phyloP scores from a whole-genome alignment of 2,797 vertebrate genomes.

The Muscicapa comitata region DNA sequence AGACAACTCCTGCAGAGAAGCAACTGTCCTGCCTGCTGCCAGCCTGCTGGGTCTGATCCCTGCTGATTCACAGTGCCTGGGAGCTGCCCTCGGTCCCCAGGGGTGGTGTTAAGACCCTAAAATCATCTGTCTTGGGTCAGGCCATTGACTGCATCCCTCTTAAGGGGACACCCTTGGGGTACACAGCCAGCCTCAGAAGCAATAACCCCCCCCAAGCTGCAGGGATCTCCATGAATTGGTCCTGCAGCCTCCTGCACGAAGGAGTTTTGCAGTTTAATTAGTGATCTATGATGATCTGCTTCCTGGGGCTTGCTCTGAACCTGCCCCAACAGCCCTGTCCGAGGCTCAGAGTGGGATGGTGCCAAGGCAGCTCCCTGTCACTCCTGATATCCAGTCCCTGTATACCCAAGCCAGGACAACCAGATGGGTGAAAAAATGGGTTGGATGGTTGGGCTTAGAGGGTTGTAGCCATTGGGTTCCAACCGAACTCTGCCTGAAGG shows the following conservation, averaged over 20 bases:
- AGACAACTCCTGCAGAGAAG: slow-evolving; percentile 15
- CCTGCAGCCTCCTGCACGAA: background rate
- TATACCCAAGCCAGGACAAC: background rate
- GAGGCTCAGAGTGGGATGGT: rapidly evolving
- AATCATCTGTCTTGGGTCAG: background rate
- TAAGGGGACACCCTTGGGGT: background rate
- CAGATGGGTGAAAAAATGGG: background rate
- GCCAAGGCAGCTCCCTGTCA: background rate
- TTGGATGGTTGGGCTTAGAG: background rate
- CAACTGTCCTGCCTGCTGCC: slow-evolving; percentile 5
- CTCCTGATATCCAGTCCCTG: background rate
- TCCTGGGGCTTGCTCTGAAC: background rate
- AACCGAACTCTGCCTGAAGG: background rate
- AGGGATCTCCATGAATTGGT: background rate
- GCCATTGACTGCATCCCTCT: background rate
- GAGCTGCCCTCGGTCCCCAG: background rate
- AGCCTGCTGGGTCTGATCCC: background rate
- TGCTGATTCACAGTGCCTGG: background rate
- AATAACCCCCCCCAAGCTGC: background rate
- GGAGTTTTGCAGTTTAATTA: background rate
- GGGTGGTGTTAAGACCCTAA: background rate
- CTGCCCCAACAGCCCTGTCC: rapidly evolving
- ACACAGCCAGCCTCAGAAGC: background rate
- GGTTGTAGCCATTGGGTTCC: background rate
- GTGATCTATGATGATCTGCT: background rate